Evolutionary conservation across 1,140 invertebrate species (phyloP), one percentile per base, ranked within the genome.

Genomic region (Cydia pomonella): DNA sequence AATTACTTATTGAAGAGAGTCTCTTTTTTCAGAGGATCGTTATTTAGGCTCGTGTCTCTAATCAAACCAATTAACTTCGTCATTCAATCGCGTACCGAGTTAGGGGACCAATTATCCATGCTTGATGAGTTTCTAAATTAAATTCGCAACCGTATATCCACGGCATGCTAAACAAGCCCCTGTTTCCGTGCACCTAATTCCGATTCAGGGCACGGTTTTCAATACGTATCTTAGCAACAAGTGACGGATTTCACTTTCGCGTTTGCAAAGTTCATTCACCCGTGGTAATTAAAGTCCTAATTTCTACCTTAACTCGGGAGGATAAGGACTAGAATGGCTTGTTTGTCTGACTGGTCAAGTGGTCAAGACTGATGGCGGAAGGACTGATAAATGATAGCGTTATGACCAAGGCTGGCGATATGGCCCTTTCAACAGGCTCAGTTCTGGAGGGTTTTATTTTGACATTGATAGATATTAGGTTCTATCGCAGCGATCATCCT

Each of bases 231-330:
- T 69, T 77, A 79, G 82, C 81, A 82, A 82, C 82, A 84, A 84
- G 81, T 84, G 82, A 83, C 76, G 79, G 81, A 84, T 84, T 82
- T 82, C 81, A 83, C 83, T 85, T 85, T 87, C 80, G 79, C 78
- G 73, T 79, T 79, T 73, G 71, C 62, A 47, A 78, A 72, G 82
- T 77, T 80, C 80, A 44, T 25, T 78, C 80, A 79, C 79, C 73
- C 41, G 59, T 63, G 27, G 72, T 73, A 59, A 69, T 18, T 41
- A 18, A 21, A 69, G 21, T 69, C 64, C 29, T n/a, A 41, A 18
- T 38, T 16, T 29, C 29, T 33, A 69, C 64, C 64, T 69, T 69
- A 29, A 33, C 10, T 21, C 64, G 16, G 16, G 1, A 33, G 64
- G 16, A 7, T 38, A 69, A 69, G 64, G 33, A 21, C 21, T 59